Evolutionary conservation across 1,140 invertebrate genomes (phyloP), one percentile per base, ranked within the genome.

Genomic region (Drosophila nigromelanica): DNA sequence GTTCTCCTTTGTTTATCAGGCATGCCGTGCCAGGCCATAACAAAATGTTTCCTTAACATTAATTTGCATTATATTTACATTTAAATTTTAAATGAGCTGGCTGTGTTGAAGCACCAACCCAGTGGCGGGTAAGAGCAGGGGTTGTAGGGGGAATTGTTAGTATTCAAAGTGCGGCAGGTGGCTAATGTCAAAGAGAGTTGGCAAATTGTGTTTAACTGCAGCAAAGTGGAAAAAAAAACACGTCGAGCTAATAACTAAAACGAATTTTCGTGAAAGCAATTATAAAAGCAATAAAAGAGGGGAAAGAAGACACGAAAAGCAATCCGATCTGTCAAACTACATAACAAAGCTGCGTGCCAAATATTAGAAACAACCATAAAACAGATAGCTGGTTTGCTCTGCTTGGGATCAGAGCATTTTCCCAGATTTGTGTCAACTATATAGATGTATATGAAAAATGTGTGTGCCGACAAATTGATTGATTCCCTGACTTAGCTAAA

Each of bases 21-120:
- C 80, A 42, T 37, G 80, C 50, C 67, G 42, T 47, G 51, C 27
- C 43, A 21, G 62, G 61, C 52, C 45, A 69, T 75, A 76, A 69
- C 82, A 75, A 85, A 85, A 78, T 77, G 74, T 80, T 85, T 66
- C 74, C 82, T 87, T 50, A 76, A 69, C 82, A 87, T 78, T 87
- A 87, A 85, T 85, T 85, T 85, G 81, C 81, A 85, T 85, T 85
- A 87, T 81, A 81, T 81, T 87, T 80, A 75, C 82, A 87, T 85
- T 85, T 85, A 75, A 85, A 81, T 81, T 81, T 85, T 51, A 81
- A 87, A 81, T 75, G 70, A 78, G 74, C 56, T 62, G 63, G 60
- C 37, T 67, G 35, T 50, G 51, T 43, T 64, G 50, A 43, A 64
- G 69, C 37, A 58, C 30, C 45, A 58, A 64, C 37, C 37, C 35